phyloP scores from a whole-genome alignment of 2,113 vertebrate species.

The Indicator indicator region DNA sequence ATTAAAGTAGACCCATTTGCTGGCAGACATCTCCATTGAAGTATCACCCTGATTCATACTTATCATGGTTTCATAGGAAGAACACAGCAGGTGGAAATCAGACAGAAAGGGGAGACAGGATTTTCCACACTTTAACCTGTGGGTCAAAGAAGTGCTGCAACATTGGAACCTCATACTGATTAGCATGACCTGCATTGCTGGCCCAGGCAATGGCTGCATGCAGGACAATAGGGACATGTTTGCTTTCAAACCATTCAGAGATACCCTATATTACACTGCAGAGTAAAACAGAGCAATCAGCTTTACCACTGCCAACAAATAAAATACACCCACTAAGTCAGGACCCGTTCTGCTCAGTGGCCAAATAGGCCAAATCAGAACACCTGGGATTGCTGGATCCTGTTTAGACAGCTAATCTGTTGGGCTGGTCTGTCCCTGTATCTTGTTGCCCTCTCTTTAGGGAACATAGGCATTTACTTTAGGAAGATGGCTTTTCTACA shows the following conservation, averaged over 20 bases:
- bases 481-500: background rate
- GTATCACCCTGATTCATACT: background rate
- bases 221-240: background rate
- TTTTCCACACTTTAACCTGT: background rate
- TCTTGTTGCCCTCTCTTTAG: background rate
- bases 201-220: accelerated
- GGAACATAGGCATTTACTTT: background rate
- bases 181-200: accelerated
- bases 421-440: background rate
- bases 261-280: accelerated
- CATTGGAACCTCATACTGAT: background rate
- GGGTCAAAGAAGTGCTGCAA: background rate
- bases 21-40: background rate
- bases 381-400: background rate
- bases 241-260: background rate
- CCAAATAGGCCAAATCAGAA: background rate
- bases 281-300: background rate
- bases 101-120: background rate
- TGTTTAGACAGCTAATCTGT: background rate
- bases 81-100: background rate
- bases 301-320: background rate
- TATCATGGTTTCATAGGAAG: background rate
- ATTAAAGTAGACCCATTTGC: background rate
- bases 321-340: accelerated
- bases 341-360: background rate